Conservation (phyloP, 1,140 invertebrate species). For the Microplitis demolitor region DNA sequence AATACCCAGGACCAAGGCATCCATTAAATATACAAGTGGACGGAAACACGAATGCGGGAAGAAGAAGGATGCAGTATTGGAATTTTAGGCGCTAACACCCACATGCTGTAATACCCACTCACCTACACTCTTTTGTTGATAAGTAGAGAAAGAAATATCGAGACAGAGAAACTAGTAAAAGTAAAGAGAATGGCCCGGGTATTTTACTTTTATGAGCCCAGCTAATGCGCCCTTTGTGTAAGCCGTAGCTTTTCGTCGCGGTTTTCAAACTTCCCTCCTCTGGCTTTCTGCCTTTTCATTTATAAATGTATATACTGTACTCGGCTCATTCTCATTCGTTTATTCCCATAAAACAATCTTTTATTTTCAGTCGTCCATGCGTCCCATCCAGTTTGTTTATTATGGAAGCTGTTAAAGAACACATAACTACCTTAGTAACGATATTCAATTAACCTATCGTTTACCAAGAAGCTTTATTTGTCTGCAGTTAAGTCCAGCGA, state of each 20-base stretch:
- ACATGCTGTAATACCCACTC: neutral
- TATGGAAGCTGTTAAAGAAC: too few species aligned
- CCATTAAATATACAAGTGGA: neutral
- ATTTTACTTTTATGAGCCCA: constrained; percentile 59
- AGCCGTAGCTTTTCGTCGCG: constrained; percentile 57
- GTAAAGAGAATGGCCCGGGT: constrained; percentile 41
- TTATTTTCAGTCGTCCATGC: neutral
- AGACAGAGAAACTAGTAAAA: neutral
- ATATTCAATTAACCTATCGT: constrained; percentile 33
- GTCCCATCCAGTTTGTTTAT: neutral
- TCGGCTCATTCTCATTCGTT: neutral
- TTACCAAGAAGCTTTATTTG: neutral
- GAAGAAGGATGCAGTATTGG: constrained; percentile 17
- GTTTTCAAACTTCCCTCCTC: constrained; percentile 39
- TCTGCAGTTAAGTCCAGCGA: neutral
- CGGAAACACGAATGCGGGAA: constrained; percentile 22
- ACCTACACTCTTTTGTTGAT: neutral
- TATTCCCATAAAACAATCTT: constrained; percentile 13
- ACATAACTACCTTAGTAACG: constrained; percentile 12
- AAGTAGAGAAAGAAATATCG: too few species aligned
- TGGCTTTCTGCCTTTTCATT: constrained; percentile 28
- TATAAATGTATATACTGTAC: constrained; percentile 20
- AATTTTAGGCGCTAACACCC: neutral
- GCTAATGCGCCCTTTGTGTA: constrained; percentile 62
- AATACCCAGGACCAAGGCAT: constrained; percentile 22